phyloP scores from a whole-genome alignment of 2,888 invertebrate species.

The Cheilosia urbana region DNA sequence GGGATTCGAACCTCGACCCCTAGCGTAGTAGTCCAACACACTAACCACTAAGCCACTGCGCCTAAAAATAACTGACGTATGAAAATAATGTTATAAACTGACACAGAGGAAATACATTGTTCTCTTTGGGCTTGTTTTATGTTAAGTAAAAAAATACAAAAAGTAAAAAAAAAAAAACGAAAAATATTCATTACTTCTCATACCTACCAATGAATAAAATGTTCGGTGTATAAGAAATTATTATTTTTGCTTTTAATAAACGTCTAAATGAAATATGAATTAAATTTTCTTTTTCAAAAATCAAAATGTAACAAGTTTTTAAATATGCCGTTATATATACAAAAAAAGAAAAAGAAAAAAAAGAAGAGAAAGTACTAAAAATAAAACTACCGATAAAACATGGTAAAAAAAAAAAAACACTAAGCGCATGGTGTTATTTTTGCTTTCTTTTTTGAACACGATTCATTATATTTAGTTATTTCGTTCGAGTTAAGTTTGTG shows the following conservation, averaged over 20 bases:
- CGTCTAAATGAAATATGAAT: conserved; percentile 44
- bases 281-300: conserved; percentile 39
- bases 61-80: neutral
- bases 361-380: conserved; percentile 32
- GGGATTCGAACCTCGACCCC: no score
- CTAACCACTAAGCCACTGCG: no score
- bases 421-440: conserved; percentile 30
- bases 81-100: neutral
- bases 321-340: conserved; percentile 62
- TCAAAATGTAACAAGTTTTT: conserved; percentile 56
- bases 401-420: conserved; percentile 33
- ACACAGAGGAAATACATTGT: conserved; percentile 31
- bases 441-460: neutral
- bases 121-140: conserved; percentile 35
- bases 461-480: neutral
- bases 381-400: conserved; percentile 55
- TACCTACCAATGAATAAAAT: conserved; percentile 39
- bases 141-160: conserved; percentile 27
- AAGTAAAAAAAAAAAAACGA: neutral
- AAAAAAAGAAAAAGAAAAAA: conserved; percentile 22
- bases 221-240: conserved; percentile 49
- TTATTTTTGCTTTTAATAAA: conserved; percentile 64
- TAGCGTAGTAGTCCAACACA: no score
- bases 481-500: neutral
- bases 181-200: conserved; percentile 44